phyloP scores from a whole-genome alignment of 2,888 invertebrate species.

The Apotomis betuletana region DNA sequence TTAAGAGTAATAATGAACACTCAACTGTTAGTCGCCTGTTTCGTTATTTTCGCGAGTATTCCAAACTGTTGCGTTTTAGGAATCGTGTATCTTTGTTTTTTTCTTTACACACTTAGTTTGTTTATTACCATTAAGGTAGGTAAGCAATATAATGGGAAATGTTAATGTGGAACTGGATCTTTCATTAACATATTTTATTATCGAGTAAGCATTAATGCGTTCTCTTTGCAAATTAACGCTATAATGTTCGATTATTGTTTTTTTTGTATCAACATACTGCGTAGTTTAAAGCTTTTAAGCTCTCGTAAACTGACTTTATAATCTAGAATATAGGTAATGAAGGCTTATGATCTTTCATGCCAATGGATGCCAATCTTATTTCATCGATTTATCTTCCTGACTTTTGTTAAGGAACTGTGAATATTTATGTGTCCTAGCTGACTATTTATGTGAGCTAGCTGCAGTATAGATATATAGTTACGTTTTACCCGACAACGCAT shows the following conservation, averaged over 20 bases:
- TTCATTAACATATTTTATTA: conserved; percentile 44
- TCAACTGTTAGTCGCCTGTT: too few species aligned
- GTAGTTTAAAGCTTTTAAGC: conserved; percentile 22
- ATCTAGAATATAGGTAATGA: conserved; percentile 21
- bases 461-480: too few species aligned
- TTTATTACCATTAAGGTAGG: conserved; percentile 23
- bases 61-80: too few species aligned
- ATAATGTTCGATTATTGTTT: conserved; percentile 7
- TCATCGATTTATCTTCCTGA: not conserved
- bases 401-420: not conserved
- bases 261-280: conserved; percentile 30
- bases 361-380: conserved; percentile 4
- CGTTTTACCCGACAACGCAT: too few species aligned
- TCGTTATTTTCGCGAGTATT: too few species aligned
- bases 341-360: conserved; percentile 25
- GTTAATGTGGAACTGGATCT: conserved; percentile 45
- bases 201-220: conserved; percentile 50
- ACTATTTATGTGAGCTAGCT: too few species aligned
- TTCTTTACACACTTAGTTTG: not conserved
- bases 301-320: conserved; percentile 20
- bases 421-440: not conserved
- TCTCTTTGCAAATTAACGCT: conserved; percentile 50
- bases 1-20: too few species aligned
- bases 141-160: conserved; percentile 23
- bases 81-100: not conserved